phyloP scores from a whole-genome alignment of 2,113 vertebrate species.

The Tychaedon coryphoeus region DNA sequence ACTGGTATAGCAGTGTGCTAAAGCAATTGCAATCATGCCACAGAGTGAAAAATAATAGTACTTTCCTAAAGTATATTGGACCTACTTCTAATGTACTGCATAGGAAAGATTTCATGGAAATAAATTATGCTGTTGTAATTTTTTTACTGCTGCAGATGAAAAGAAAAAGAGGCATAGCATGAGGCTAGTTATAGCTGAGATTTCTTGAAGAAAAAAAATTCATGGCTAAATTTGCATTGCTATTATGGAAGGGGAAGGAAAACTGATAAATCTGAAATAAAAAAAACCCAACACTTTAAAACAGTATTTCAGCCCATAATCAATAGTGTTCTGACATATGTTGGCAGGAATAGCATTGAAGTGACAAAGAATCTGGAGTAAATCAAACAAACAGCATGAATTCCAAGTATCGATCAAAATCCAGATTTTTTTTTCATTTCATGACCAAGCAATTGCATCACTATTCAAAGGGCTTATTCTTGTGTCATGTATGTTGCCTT shows the following conservation, averaged over 20 bases:
- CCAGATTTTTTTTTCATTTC: neutral
- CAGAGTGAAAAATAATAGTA: neutral
- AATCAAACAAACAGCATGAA: constrained; percentile 3
- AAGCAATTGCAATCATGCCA: neutral
- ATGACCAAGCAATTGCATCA: constrained; percentile 8
- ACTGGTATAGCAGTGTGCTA: neutral
- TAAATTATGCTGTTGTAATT: neutral
- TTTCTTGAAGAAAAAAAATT: neutral
- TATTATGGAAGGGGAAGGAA: neutral
- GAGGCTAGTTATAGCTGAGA: neutral
- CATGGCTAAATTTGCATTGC: neutral
- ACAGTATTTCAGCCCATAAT: neutral
- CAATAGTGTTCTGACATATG: neutral
- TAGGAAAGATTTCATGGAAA: neutral
- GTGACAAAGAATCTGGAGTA: neutral
- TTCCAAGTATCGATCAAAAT: neutral
- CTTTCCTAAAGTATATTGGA: neutral
- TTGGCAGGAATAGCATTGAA: constrained; percentile 7
- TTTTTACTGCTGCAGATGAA: neutral
- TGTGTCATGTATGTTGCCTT: constrained; percentile 17
- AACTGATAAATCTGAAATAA: neutral
- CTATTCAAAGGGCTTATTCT: constrained; percentile 36
- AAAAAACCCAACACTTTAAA: neutral
- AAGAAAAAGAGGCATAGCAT: neutral
- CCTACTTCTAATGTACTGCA: neutral